These are phyloP conservation scores for Phengaris alcon DNA, from an alignment of 2,888 invertebrate species.

Conservation along the genomic window DNA sequence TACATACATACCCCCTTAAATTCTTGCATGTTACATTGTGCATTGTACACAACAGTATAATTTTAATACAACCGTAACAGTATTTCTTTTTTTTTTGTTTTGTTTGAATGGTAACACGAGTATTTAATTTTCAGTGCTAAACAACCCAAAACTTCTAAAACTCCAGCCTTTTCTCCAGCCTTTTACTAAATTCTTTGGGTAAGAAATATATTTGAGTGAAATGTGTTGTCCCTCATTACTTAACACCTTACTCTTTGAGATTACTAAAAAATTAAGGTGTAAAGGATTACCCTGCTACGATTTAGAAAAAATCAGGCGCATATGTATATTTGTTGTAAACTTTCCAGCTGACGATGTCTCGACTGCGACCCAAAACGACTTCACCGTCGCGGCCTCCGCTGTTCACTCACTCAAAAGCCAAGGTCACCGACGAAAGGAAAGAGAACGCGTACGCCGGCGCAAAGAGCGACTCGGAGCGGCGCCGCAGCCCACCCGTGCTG, in stretches of 20 bases:
- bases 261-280: constrained; percentile 46
- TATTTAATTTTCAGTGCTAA: constrained; percentile 73
- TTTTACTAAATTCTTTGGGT: constrained; percentile 56
- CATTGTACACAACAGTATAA: constrained; percentile 1
- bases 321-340: background rate
- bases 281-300: constrained; percentile 19
- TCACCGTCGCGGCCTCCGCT: constrained; percentile 62
- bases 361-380: constrained; percentile 62
- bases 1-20: background rate
- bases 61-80: background rate
- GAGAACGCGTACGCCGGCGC: constrained; percentile 70
- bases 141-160: constrained; percentile 54
- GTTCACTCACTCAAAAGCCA: constrained; percentile 63
- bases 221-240: constrained; percentile 52
- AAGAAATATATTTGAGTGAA: constrained; percentile 59
- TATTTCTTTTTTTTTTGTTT: constrained; percentile 33
- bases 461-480: constrained; percentile 57
- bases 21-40: constrained; percentile 18
- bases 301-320: background rate
- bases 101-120: constrained; percentile 38
- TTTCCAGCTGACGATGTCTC: constrained; percentile 67
- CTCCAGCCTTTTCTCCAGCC: constrained; percentile 58
- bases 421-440: constrained; percentile 68
- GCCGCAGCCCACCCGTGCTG: constrained; percentile 45
- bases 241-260: constrained; percentile 48